Conservation (phyloP, 2,113 vertebrate species). For the Bungarus multicinctus region DNA sequence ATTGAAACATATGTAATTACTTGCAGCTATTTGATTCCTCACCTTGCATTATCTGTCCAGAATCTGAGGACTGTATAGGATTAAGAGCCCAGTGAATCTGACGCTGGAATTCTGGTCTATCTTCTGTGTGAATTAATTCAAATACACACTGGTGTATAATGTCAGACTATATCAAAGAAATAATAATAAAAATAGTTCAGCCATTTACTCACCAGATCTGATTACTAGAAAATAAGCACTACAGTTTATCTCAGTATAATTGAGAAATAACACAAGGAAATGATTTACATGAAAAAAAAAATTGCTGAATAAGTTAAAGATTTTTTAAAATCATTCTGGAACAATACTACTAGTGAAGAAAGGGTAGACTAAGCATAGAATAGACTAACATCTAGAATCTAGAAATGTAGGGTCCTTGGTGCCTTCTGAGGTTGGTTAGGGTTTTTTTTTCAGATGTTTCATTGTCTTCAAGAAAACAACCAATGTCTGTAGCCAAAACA, state of each 20-base stretch:
- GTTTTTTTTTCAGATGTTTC: neutral
- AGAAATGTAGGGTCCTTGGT: neutral
- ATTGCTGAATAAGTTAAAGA: neutral
- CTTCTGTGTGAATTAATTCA: conserved; percentile 85
- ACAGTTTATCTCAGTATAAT: conserved; percentile 1
- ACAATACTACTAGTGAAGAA: neutral
- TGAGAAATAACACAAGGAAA: neutral
- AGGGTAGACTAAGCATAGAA: neutral
- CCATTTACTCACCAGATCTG: neutral
- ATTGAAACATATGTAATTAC: conserved; percentile 1
- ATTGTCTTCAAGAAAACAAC: neutral
- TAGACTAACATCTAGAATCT: neutral
- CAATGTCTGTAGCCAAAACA: neutral
- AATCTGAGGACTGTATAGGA: conserved; percentile 64
- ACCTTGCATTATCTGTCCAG: conserved; percentile 68
- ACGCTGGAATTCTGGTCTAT: conserved; percentile 79
- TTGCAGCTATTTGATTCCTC: conserved; percentile 2
- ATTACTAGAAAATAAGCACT: neutral
- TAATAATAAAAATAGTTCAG: neutral
- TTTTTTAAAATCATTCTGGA: neutral
- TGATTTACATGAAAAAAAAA: neutral
- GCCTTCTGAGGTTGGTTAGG: neutral
- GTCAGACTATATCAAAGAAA: conserved; percentile 71
- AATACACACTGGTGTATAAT: conserved; percentile 86
- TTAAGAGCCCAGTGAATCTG: conserved; percentile 83